phyloP scores from a whole-genome alignment of 2,888 invertebrate genomes.

The Ephialtes manifestator region DNA sequence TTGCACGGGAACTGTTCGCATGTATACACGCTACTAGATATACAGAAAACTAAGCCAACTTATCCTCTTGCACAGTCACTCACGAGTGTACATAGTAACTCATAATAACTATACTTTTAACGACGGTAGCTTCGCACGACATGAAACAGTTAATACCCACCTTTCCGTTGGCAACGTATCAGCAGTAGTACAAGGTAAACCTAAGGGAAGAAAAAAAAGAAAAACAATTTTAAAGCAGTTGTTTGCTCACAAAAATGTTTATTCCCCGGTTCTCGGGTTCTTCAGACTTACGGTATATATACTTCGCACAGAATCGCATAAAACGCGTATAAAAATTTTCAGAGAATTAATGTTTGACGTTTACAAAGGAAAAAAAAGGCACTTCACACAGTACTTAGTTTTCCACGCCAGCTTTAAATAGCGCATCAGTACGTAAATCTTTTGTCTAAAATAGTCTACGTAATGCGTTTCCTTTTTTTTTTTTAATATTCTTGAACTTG shows the following conservation, averaged over 20 bases:
- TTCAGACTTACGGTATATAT: constrained; percentile 7
- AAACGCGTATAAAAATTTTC: constrained; percentile 17
- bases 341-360: constrained; percentile 41
- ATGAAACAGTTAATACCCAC: constrained; percentile 48
- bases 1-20: neutral
- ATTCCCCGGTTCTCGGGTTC: neutral
- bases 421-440: constrained; percentile 27
- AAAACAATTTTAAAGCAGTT: constrained; percentile 18
- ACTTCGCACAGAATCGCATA: neutral
- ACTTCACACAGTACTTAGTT: constrained; percentile 11
- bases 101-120: constrained; percentile 59
- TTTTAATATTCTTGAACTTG: constrained; percentile 18
- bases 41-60: constrained; percentile 6
- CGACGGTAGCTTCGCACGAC: constrained; percentile 55
- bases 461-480: constrained; percentile 14
- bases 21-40: constrained; percentile 7
- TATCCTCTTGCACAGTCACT: constrained; percentile 19
- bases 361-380: neutral
- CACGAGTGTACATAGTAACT: constrained; percentile 28
- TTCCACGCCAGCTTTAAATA: neutral
- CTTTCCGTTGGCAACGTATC: constrained; percentile 33
- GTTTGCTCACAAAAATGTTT: constrained; percentile 7
- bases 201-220: constrained; percentile 11
- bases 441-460: constrained; percentile 24
- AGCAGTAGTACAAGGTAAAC: constrained; percentile 22